Base-by-base conservation (phyloP, 2,113 vertebrate genomes). In the Synodontis membranacea region DNA sequence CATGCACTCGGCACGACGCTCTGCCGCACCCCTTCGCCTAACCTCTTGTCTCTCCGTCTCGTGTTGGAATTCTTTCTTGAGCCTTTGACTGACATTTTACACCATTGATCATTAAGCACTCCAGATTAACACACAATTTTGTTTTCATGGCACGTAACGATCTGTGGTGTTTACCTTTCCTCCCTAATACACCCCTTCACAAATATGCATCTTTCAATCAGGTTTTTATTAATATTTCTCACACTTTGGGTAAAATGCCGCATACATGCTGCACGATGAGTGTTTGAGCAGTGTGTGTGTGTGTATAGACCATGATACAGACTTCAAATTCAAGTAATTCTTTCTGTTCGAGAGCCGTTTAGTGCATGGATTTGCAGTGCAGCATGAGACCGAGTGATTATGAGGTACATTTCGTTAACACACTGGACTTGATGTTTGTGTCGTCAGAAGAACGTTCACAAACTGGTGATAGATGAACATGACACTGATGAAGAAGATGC, bases 381-480 rank as follows among this genome's bases (percentile, higher is more conserved):
- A 74, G 2, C 28, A 48, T 66, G 39, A 42, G 28, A 25, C 6
- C 7, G 34, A 7, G 72, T 48, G 48, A 34, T 50, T 31, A 5
- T 19, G 50, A 79, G 50, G 54, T 1, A 9, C 19, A 80, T 12
- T 25, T 80, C 8, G 44, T 34, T 60, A 39, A 50, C 25, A 72
- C 44, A 58, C 52, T 44, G 82, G 64, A 56, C 58, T 37, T 76
- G 70, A 82, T 82, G 21, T 48, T 50, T 85, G 79, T 85, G 28
- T 82, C 39, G 34, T 19, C 86, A 84, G 86, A 84, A 62, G 17
- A 58, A 80, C 50, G 42, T 62, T 84, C 64, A 80, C 54, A 62
- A 66, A 52, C 84, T 72, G n/a, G 64, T 74, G 50, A 68, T 84
- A 62, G 92, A 93, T 91, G 82, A 70, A 60, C 66, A 87, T 79